Conservation (phyloP, 2,113 vertebrate genomes). For the Muntiacus muntjak region DNA sequence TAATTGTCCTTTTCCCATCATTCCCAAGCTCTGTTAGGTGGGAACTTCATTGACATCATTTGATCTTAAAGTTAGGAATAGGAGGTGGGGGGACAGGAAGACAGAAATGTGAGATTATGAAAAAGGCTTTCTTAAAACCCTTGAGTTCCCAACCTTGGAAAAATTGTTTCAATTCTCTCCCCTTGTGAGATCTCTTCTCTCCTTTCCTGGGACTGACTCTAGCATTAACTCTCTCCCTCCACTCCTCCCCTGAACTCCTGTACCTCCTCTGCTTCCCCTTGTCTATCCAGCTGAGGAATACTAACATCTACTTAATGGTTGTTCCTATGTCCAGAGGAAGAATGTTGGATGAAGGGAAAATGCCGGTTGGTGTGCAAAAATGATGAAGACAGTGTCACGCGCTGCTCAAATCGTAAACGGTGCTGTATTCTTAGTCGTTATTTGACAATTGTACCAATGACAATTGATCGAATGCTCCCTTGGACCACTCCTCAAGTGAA, state of each 20-base stretch:
- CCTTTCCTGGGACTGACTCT: not conserved
- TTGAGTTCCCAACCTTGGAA: not conserved
- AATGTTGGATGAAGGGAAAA: conserved; percentile 25
- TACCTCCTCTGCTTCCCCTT: not conserved
- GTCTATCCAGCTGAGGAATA: not conserved
- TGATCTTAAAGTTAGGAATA: not conserved
- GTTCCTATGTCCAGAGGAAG: not conserved
- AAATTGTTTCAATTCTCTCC: not conserved
- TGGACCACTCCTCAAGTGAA: not conserved
- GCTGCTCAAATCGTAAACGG: conserved; percentile 10
- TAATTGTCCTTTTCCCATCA: not conserved
- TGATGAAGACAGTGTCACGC: not conserved
- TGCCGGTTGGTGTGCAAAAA: conserved; percentile 42
- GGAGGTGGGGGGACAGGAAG: not conserved
- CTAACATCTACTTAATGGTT: not conserved
- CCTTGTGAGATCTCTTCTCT: not conserved
- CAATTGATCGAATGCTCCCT: not conserved
- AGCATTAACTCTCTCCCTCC: not conserved
- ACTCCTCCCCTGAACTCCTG: too few species aligned
- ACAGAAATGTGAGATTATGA: not conserved
- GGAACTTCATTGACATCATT: not conserved
- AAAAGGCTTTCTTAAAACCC: not conserved
- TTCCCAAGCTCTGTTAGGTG: not conserved
- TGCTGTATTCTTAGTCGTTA: conserved; percentile 17
- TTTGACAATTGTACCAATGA: not conserved